Evolutionary conservation across 2,113 vertebrate species (phyloP), one percentile per base, ranked within the genome.

Genomic region (Phylloscopus trochilus): DNA sequence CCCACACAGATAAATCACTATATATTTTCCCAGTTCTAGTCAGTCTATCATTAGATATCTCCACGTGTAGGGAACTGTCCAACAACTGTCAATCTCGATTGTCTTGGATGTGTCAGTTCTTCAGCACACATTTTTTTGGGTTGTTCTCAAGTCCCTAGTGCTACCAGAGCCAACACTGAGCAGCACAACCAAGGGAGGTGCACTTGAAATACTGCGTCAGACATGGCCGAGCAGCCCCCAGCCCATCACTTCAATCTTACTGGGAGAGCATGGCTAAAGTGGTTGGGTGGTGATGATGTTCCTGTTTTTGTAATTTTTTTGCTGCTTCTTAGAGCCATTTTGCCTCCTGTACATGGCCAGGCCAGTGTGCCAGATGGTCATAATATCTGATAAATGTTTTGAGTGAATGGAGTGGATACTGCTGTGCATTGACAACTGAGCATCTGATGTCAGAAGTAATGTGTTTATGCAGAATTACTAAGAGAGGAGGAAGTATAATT

Each of bases 401-500:
- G 52, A 59, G 64, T 31, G 51, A 87, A 78, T 35, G 44, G 51
- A 73, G 28, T 53, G 41, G 60, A 52, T 89, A 35, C 59, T 59
- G n/a, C 81, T 96, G 87, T 81, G 87, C 43, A 11, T 35, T 81
- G 60, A 55, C 60, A 84, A 84, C 69, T 20, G 73, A 95, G 60
- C 84, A 70, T 92, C 87, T 87, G 89, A 91, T 95, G 93, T 87
- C 74, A 87, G 52, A 94, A 89, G 73, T 89, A 83, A 91, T 91
- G 55, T 92, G n/a, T 63, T 56, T 47, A 84, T 78, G 64, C 39
- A 63, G 44, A 94, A 84, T 72, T 91, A 75, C 64, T 84, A 41
- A 55, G 47, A 78, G 56, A 74, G 39, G 52, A 64, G 69, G 47
- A 87, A 70, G 43, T 53, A 81, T 91, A 95, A 96, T 81, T 91